These are phyloP conservation scores for Ctenopoma kingsleyae DNA, from an alignment of 2,797 vertebrate genomes.

Conservation along the genomic window DNA sequence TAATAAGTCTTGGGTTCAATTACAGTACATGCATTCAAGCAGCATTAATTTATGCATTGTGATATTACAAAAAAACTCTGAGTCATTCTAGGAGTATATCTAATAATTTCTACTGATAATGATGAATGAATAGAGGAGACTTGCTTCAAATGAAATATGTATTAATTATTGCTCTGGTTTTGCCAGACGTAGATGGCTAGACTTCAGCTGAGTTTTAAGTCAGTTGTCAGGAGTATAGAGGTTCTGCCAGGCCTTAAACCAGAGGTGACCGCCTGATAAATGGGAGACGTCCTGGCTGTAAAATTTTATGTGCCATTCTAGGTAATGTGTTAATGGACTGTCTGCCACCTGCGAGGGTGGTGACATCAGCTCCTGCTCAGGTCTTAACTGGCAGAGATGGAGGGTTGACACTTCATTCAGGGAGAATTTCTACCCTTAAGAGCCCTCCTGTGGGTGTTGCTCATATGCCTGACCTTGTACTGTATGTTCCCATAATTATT, in stretches of 20 bases:
- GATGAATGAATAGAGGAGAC: not conserved
- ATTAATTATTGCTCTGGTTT: constrained; percentile 4
- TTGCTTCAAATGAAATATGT: not conserved
- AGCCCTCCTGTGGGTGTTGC: not conserved
- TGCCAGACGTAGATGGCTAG: constrained; percentile 22
- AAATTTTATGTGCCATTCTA: constrained; percentile 63
- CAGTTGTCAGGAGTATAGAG: constrained; percentile 26
- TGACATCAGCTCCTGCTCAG: constrained; percentile 20
- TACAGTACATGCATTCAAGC: no score
- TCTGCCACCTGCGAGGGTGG: constrained; percentile 45
- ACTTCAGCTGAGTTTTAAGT: constrained; percentile 34
- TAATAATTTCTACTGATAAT: not conserved
- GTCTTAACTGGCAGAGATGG: constrained; percentile 18
- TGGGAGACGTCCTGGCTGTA: constrained; percentile 52
- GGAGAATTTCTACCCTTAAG: not conserved
- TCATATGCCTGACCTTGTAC: not conserved
- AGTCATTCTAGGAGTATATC: not conserved
- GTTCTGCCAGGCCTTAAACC: constrained; percentile 40
- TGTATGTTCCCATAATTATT: not conserved
- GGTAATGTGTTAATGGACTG: constrained; percentile 66
- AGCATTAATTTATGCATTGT: no score
- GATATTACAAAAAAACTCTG: no score
- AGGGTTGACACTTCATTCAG: constrained; percentile 16
- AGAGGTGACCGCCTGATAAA: constrained; percentile 58
- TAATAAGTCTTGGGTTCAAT: not conserved